Conservation (phyloP, 2,797 vertebrate species). For the Cossypha dichroa region DNA sequence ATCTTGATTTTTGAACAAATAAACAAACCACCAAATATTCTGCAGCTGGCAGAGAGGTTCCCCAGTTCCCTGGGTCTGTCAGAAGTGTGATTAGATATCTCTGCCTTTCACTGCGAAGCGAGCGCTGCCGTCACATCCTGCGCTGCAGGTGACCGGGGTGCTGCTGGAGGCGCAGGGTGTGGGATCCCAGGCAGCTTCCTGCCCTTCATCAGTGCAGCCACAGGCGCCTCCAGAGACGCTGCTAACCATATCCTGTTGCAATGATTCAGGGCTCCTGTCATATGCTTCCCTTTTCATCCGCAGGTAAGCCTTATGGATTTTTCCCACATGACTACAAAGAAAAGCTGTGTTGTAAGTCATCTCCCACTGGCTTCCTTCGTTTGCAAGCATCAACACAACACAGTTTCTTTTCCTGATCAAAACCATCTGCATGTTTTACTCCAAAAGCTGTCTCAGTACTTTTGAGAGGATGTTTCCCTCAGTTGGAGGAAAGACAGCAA, state of each 20-base stretch:
- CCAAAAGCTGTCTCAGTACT: neutral
- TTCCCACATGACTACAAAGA: neutral
- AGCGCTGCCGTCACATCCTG: neutral
- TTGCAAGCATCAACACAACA: neutral
- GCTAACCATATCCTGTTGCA: neutral
- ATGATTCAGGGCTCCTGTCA: neutral
- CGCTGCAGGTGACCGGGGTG: neutral
- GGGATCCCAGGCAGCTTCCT: neutral
- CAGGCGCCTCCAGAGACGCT: neutral
- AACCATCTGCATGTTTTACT: neutral
- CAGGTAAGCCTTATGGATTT: neutral
- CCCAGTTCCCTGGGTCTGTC: neutral
- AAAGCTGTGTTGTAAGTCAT: neutral
- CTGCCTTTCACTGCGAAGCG: neutral
- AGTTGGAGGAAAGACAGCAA: neutral
- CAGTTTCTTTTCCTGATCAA: neutral
- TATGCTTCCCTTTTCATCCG: neutral
- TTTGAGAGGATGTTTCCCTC: neutral
- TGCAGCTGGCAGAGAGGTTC: neutral
- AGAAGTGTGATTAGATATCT: conserved; percentile 5
- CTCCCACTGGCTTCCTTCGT: neutral
- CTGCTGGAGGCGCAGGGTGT: neutral
- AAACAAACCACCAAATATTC: neutral
- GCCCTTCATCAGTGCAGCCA: neutral
- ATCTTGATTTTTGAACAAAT: neutral